Conservation (phyloP, 2,888 invertebrate species). For the Leucania comma region DNA sequence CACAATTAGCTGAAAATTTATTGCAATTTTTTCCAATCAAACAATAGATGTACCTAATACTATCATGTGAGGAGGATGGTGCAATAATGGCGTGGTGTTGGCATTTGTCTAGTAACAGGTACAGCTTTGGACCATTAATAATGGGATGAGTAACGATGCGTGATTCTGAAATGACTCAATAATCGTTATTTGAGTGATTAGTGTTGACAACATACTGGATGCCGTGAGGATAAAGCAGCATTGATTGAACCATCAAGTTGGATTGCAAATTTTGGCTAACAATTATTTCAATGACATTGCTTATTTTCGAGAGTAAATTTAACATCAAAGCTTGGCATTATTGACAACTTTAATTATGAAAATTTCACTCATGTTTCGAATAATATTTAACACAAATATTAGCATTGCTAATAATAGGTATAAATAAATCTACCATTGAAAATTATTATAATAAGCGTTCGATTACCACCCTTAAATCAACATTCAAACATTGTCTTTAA, state of each 20-base stretch:
- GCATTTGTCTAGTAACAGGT: conserved; percentile 25
- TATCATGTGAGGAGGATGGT: conserved; percentile 11
- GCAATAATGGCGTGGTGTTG: conserved; percentile 20
- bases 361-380: neutral
- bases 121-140: conserved; percentile 46
- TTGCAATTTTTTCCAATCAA: no score
- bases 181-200: neutral
- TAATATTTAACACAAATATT: conserved; percentile 2
- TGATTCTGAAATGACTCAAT: conserved; percentile 19
- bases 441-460: neutral
- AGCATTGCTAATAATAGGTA: neutral
- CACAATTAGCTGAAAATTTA: no score
- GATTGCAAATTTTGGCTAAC: neutral
- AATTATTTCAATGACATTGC: neutral
- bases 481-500: no score
- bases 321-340: no score
- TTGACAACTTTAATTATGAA: no score
- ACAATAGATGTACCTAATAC: neutral
- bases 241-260: neutral
- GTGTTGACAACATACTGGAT: conserved; percentile 14
- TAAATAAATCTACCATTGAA: no score
- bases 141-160: neutral
- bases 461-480: neutral
- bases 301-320: no score
- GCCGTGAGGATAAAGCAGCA: neutral